Evolutionary conservation across 1,140 invertebrate genomes (phyloP).

Genomic region (Mya arenaria): DNA sequence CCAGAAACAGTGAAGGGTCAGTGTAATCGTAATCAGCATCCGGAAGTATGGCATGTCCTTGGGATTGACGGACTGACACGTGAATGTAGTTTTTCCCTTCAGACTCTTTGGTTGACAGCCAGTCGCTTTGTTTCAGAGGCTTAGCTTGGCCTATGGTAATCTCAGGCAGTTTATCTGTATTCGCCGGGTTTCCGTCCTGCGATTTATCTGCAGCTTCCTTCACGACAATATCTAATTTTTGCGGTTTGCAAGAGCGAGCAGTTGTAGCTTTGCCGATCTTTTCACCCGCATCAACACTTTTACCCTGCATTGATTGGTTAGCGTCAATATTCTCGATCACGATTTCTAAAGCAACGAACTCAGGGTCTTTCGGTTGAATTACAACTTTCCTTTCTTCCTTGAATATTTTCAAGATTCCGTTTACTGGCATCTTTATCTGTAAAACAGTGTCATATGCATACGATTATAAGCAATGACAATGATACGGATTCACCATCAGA

Average conservation of each 20-base stretch:
- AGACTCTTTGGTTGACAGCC: not conserved
- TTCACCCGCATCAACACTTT: not conserved
- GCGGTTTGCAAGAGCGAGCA: not conserved
- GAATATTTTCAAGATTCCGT: constrained; percentile 6
- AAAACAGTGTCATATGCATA: too few species aligned
- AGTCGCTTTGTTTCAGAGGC: not conserved
- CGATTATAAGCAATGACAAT: too few species aligned
- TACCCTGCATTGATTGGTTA: not conserved
- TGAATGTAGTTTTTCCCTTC: constrained; percentile 11
- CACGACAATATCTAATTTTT: not conserved
- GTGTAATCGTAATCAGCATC: constrained; percentile 39
- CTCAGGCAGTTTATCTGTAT: not conserved
- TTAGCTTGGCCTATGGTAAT: not conserved
- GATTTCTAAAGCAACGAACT: not conserved
- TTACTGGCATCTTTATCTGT: constrained; percentile 29
- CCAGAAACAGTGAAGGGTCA: constrained; percentile 24
- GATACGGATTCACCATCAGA: too few species aligned
- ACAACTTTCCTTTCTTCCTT: not conserved
- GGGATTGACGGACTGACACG: constrained; percentile 1
- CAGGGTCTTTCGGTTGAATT: constrained; percentile 10
- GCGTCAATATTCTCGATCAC: constrained; percentile 28
- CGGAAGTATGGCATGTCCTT: not conserved
- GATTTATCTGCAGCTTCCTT: not conserved
- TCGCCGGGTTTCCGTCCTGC: not conserved
- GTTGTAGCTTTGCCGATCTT: constrained; percentile 19